phyloP scores from a whole-genome alignment of 2,113 vertebrate genomes.

The Vicugna pacos region DNA sequence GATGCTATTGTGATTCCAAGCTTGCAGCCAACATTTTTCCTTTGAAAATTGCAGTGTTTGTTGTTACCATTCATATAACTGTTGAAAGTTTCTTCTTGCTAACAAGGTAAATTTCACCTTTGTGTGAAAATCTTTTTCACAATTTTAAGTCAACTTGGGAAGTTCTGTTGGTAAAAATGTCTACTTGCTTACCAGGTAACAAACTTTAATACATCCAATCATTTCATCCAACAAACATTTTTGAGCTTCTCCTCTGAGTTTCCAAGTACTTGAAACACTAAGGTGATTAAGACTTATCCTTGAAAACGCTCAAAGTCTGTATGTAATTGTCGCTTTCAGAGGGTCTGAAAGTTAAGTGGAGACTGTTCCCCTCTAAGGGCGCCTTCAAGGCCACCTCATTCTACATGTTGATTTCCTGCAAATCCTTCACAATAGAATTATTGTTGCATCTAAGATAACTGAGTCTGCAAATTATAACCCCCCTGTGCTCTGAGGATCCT shows the following conservation, averaged over 20 bases:
- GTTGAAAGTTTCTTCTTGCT: conserved; percentile 18
- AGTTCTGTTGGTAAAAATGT: conserved; percentile 1
- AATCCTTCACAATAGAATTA: not conserved
- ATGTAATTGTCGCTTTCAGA: not conserved
- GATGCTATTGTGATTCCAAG: conserved; percentile 2
- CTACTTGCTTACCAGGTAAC: conserved; percentile 17
- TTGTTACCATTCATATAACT: not conserved
- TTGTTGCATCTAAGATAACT: not conserved
- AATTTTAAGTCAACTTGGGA: not conserved
- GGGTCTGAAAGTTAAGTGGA: not conserved
- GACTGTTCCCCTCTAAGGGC: not conserved
- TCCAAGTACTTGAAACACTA: conserved; percentile 18
- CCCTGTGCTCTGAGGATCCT: not conserved
- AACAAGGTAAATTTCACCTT: conserved; percentile 27
- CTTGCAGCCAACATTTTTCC: not conserved
- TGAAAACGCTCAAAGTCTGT: not conserved
- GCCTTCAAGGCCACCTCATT: not conserved
- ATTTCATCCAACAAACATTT: not conserved
- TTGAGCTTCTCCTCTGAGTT: not conserved
- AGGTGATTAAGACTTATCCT: not conserved
- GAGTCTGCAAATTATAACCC: not conserved
- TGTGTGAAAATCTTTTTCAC: conserved; percentile 34
- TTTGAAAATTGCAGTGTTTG: conserved; percentile 34
- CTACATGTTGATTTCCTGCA: not conserved
- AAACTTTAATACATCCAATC: not conserved